Conservation (phyloP, 1,140 invertebrate genomes). For the Drosophila repleta region DNA sequence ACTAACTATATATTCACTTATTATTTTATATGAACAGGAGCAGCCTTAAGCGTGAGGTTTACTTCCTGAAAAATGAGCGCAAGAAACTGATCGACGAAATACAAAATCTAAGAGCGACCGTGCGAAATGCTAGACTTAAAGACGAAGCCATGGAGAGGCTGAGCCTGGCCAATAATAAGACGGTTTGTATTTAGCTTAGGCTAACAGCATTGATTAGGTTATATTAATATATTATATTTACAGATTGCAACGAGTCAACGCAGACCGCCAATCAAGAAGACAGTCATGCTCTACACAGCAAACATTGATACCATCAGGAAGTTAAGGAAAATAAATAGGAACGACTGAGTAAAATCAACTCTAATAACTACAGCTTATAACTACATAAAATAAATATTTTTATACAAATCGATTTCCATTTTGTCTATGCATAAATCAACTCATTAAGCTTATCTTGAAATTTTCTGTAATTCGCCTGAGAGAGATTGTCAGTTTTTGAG, state of each 20-base stretch:
- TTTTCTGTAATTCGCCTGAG: not conserved
- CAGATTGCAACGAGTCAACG: not conserved
- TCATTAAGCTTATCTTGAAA: no score
- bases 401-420: not conserved
- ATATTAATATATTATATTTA: not conserved
- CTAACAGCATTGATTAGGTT: not conserved
- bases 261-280: constrained; percentile 16
- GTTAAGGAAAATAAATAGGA: not conserved
- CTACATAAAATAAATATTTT: constrained; percentile 1
- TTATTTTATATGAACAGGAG: constrained; percentile 14
- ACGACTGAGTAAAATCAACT: constrained; percentile 14
- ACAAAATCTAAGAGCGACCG: constrained; percentile 12
- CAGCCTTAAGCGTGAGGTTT: constrained; percentile 36
- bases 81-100: constrained; percentile 41
- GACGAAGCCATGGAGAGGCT: not conserved
- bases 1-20: not conserved
- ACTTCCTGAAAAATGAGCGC: constrained; percentile 42
- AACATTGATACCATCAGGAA: constrained; percentile 17
- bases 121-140: constrained; percentile 1
- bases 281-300: constrained; percentile 18
- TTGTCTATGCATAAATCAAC: no score
- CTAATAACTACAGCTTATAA: not conserved
- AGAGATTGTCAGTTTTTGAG: not conserved
- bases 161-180: not conserved
- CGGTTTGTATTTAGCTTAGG: not conserved